Percentiles rank a stretch among this genome's conserved stretches.
Evolutionary conservation across 2,113 vertebrate species (phyloP).

Genomic region (Chaetura pelagica): DNA sequence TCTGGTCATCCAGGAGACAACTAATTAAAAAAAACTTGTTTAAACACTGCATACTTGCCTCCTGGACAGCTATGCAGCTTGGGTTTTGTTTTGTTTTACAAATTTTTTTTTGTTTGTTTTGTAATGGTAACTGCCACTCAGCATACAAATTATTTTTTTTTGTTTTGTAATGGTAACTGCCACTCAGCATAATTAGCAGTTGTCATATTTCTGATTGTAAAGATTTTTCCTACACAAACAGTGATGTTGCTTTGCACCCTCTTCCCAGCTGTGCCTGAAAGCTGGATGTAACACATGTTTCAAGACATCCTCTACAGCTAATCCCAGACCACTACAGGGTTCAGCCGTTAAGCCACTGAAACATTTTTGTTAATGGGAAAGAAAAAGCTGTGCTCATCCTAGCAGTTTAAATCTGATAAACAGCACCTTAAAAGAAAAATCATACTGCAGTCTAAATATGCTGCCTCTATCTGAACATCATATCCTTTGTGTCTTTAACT

Average conservation of each 20-base stretch:
- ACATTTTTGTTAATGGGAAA: background rate
- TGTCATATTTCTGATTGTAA: conserved; percentile 38
- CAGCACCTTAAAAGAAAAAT: conserved; percentile 2
- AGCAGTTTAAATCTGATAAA: background rate
- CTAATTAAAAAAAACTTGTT: background rate
- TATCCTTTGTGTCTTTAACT: background rate
- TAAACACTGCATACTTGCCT: conserved; percentile 15
- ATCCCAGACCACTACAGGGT: conserved; percentile 5
- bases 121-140: conserved; percentile 7
- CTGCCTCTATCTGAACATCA: background rate
- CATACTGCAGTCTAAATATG: background rate
- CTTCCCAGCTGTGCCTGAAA: conserved; percentile 45
- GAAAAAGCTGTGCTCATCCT: background rate
- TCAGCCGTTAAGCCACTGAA: background rate
- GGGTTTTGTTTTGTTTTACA: background rate
- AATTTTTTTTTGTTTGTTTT: background rate
- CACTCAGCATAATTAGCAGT: conserved; percentile 43
- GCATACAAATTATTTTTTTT: background rate
- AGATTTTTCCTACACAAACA: background rate
- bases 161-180: conserved; percentile 1
- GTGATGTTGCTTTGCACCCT: background rate
- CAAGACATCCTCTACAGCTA: conserved; percentile 7
- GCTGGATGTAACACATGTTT: background rate
- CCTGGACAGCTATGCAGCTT: background rate
- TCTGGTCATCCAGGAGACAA: background rate